A percentile compares a stretch with the other conserved stretches of the same genome.
Evolutionary conservation across 2,888 invertebrate species (phyloP).

Genomic region (Lepidochitona cinerea): DNA sequence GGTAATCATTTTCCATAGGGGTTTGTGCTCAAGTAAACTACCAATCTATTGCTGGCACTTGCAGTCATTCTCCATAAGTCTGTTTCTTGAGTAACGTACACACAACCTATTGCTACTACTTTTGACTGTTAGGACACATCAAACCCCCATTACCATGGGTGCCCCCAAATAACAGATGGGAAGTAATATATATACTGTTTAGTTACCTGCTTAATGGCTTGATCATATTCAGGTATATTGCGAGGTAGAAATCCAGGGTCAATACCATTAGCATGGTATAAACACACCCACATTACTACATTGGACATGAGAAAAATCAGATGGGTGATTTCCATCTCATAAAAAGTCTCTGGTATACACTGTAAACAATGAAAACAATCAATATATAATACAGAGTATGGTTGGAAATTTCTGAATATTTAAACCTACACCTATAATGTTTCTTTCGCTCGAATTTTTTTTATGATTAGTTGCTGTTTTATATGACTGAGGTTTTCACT

Average conservation of each 20-base stretch:
- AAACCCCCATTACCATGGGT: too few relatives aligned
- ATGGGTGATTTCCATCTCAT: constrained; percentile 79
- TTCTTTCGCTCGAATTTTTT: background rate
- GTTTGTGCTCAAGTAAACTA: too few relatives aligned
- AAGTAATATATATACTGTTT: too few relatives aligned
- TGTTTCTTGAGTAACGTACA: too few relatives aligned
- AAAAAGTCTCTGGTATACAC: constrained; percentile 93
- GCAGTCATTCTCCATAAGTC: too few relatives aligned
- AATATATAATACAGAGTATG: background rate
- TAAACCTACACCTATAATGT: background rate
- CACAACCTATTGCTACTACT: too few relatives aligned
- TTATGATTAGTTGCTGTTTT: background rate
- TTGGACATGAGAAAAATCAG: constrained; percentile 94
- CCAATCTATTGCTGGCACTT: too few relatives aligned
- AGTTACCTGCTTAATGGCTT: constrained; percentile 80
- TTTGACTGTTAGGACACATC: too few relatives aligned
- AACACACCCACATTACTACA: constrained; percentile 92
- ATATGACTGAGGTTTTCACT: too few relatives aligned
- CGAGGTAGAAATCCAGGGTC: constrained; percentile 92
- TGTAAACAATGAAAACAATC: constrained; percentile 67
- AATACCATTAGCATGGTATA: constrained; percentile 89
- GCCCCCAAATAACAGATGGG: too few relatives aligned
- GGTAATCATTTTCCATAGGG: too few relatives aligned
- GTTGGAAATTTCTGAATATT: background rate
- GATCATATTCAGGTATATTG: constrained; percentile 90